Conservation (phyloP, 2,113 vertebrate species). For the Oreochromis tanganicae region DNA sequence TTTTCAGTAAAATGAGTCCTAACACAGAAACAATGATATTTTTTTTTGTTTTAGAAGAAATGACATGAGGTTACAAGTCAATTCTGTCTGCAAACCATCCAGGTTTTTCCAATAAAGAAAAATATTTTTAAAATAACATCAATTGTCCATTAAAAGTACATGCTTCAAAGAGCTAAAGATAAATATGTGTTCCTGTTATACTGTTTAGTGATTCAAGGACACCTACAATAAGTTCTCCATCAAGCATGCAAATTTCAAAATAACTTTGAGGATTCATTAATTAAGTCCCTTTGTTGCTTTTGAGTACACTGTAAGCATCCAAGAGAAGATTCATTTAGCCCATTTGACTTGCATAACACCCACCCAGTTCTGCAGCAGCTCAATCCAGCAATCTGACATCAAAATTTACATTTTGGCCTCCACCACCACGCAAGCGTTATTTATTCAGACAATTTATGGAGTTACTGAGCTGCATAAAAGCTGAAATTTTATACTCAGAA, state of each 20-base stretch:
- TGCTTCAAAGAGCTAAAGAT: not conserved
- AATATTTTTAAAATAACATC: not conserved
- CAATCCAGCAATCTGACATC: not conserved
- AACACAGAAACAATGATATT: not conserved
- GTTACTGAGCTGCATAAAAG: not conserved
- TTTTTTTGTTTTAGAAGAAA: not conserved
- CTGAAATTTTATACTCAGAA: not conserved
- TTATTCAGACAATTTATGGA: not conserved
- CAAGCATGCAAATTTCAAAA: not conserved
- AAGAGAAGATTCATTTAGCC: constrained; percentile 6
- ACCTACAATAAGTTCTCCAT: not conserved
- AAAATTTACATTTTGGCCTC: not conserved
- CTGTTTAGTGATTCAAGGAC: not conserved
- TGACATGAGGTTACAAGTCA: not conserved
- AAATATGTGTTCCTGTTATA: not conserved
- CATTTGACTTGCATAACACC: constrained; percentile 14
- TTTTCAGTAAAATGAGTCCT: not conserved
- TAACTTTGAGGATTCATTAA: not conserved
- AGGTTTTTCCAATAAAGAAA: not conserved
- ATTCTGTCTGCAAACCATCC: not conserved
- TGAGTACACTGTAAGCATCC: not conserved
- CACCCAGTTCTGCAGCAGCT: not conserved
- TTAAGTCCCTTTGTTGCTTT: constrained; percentile 10
- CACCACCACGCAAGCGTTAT: not conserved
- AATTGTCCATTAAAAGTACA: not conserved